These are phyloP conservation scores for Centropus unirufus DNA, from an alignment of 2,113 vertebrate genomes.

Conservation along the genomic window DNA sequence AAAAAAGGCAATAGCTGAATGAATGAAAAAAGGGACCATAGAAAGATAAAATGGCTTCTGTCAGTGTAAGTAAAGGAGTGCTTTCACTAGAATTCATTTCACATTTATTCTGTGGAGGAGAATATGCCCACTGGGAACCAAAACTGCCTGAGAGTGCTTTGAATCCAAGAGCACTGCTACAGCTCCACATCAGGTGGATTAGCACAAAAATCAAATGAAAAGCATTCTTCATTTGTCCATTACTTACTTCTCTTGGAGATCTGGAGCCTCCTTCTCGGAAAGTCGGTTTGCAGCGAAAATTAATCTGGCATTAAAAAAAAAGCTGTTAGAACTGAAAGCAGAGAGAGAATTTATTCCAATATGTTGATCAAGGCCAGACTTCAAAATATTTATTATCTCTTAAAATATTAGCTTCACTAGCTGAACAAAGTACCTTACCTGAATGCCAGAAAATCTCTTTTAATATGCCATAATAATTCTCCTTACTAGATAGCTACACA, in stretches of 20 bases:
- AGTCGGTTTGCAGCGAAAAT: constrained; percentile 97
- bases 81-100: not conserved
- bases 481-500: not conserved
- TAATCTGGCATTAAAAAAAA: constrained; percentile 84
- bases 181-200: not conserved
- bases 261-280: constrained; percentile 93
- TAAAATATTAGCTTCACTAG: not conserved
- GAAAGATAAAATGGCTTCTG: not conserved
- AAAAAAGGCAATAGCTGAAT: not conserved
- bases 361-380: not conserved
- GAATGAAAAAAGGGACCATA: not conserved
- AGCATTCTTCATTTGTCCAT: not conserved
- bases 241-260: constrained; percentile 92
- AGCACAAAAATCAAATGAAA: not conserved
- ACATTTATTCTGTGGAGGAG: not conserved
- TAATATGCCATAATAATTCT: not conserved
- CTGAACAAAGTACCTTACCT: not conserved
- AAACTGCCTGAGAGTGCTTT: not conserved
- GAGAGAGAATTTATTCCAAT: not conserved
- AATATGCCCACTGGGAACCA: not conserved
- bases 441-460: not conserved
- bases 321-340: constrained; percentile 41
- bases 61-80: not conserved
- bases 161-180: not conserved
- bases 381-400: not conserved